phyloP scores from a whole-genome alignment of 2,113 vertebrate genomes.

The Takifugu bimaculatus region DNA sequence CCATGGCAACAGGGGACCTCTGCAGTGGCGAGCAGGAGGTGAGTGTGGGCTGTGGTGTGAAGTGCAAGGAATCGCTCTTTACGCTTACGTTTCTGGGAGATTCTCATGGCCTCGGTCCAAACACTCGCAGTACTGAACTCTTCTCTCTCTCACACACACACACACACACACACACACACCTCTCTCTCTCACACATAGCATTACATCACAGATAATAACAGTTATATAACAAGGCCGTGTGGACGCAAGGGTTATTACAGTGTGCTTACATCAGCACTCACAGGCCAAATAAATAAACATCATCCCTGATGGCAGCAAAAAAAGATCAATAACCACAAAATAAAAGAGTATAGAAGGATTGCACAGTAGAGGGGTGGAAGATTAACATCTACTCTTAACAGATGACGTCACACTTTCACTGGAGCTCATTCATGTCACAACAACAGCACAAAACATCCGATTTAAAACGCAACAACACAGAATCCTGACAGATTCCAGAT shows the following conservation, averaged over 20 bases:
- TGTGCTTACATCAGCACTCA: conserved; percentile 23
- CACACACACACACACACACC: conserved; percentile 15
- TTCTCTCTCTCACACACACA: conserved; percentile 1
- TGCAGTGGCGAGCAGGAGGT: conserved; percentile 24
- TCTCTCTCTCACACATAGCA: conserved; percentile 8
- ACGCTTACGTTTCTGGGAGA: conserved; percentile 28
- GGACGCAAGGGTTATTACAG: conserved; percentile 34
- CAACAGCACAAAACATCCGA: too few relatives aligned
- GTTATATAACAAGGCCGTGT: conserved; percentile 34
- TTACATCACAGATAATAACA: conserved; percentile 52
- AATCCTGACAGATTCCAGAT: neutral
- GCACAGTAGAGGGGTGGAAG: conserved; percentile 24
- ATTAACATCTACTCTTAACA: conserved; percentile 10
- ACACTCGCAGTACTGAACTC: conserved; percentile 34
- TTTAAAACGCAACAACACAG: too few relatives aligned
- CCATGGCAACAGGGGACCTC: conserved; percentile 66
- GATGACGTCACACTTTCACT: neutral
- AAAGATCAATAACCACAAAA: conserved; percentile 25
- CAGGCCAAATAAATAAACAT: conserved; percentile 52
- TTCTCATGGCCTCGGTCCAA: conserved; percentile 37
- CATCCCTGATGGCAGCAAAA: conserved; percentile 33
- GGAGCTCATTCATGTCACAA: neutral
- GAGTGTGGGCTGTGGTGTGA: conserved; percentile 43
- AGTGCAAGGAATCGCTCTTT: conserved; percentile 48
- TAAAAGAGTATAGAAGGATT: conserved; percentile 19